Evolutionary conservation across 2,113 vertebrate genomes (phyloP).

Genomic region (Phylloscopus trochiloides): DNA sequence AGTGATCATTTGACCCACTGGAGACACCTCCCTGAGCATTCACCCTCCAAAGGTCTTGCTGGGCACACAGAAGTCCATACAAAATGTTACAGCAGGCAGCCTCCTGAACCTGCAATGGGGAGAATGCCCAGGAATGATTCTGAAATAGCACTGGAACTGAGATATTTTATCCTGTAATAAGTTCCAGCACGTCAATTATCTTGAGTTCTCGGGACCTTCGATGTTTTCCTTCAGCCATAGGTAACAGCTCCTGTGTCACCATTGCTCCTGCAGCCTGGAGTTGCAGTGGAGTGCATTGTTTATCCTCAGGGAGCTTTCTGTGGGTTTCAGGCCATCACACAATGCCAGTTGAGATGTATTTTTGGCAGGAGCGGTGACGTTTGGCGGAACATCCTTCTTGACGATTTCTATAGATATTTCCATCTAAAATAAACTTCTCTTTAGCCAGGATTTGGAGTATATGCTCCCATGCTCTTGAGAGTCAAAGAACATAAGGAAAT

Average conservation of each 20-base stretch:
- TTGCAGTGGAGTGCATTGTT: not conserved
- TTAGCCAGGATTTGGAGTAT: not conserved
- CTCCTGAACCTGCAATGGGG: not conserved
- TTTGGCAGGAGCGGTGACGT: not conserved
- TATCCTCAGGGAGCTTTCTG: not conserved
- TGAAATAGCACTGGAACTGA: not conserved
- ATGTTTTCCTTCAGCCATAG: not conserved
- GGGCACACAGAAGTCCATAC: rapidly evolving
- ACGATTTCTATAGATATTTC: not conserved
- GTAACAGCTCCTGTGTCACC: not conserved
- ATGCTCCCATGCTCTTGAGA: not conserved
- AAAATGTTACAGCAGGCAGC: not conserved
- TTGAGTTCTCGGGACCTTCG: not conserved
- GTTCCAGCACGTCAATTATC: not conserved
- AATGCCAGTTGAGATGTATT: not conserved
- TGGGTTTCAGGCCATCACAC: not conserved
- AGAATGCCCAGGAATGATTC: not conserved
- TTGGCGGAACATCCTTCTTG: constrained; percentile 19
- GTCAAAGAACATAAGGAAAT: not conserved
- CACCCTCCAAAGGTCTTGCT: not conserved
- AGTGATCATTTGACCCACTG: not conserved
- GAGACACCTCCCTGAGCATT: not conserved
- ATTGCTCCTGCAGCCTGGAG: not conserved
- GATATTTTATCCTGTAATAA: not conserved
- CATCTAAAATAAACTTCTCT: constrained; percentile 42